These are phyloP conservation scores for Orbicella faveolata DNA, from an alignment of 64 coral and sea anemone genomes.

Conservation along the genomic window DNA sequence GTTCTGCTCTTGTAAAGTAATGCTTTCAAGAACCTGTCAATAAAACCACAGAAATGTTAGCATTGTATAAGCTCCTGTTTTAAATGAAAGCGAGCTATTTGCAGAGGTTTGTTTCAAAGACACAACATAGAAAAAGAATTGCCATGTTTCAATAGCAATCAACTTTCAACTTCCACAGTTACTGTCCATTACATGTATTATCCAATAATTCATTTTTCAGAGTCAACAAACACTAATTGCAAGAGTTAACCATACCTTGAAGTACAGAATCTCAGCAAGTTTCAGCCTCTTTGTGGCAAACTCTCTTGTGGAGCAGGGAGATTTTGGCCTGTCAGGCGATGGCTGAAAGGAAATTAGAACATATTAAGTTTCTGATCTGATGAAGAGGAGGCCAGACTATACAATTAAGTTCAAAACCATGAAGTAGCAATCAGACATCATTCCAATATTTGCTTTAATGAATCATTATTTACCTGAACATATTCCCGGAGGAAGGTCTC, in stretches of 20 bases:
- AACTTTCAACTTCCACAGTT: too few species aligned
- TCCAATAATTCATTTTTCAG: background rate
- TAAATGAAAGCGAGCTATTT: too few species aligned
- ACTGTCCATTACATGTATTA: too few species aligned
- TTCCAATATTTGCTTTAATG: background rate
- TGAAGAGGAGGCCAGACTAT: too few species aligned
- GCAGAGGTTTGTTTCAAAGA: too few species aligned
- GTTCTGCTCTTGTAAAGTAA: constrained; percentile 78
- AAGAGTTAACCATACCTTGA: constrained; percentile 63
- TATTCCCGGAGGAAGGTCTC: constrained; percentile 87
- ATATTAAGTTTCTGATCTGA: too few species aligned
- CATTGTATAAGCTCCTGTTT: too few species aligned
- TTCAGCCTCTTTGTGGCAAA: constrained; percentile 90
- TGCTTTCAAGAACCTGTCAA: constrained; percentile 85
- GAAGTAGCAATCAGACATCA: background rate
- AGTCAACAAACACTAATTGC: background rate
- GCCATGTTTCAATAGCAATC: too few species aligned
- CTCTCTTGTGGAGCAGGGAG: constrained; percentile 88
- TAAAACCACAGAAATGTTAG: background rate
- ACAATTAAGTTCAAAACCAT: too few species aligned
- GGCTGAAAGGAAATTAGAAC: constrained; percentile 47
- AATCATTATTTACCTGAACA: constrained; percentile 61
- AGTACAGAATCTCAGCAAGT: constrained; percentile 91
- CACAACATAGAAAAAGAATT: too few species aligned
- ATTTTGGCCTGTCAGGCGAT: constrained; percentile 79